Conservation (phyloP, 2,888 invertebrate genomes). For the Esperia sulphurella region DNA sequence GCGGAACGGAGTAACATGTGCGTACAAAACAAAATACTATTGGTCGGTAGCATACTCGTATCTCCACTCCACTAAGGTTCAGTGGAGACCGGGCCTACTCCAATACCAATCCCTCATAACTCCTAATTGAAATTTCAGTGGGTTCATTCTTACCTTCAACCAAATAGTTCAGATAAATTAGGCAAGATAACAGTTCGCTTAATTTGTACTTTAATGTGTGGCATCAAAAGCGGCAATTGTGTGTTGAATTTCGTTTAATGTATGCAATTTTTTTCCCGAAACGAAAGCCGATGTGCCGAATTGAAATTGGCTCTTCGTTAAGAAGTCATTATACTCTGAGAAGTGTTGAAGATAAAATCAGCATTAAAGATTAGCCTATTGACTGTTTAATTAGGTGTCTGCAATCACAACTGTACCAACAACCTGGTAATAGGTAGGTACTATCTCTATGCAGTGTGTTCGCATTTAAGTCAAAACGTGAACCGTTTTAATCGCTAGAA, state of each 20-base stretch:
- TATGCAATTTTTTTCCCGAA: constrained; percentile 23
- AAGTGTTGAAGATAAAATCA: constrained; percentile 24
- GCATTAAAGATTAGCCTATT: neutral
- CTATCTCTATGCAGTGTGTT: no score
- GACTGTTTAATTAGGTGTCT: neutral
- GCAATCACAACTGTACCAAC: neutral
- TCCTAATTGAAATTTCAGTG: neutral
- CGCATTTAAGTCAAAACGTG: no score
- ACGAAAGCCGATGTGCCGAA: constrained; percentile 19
- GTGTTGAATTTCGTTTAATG: constrained; percentile 26
- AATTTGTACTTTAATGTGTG: constrained; percentile 29
- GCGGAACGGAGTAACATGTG: no score
- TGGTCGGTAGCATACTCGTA: no score
- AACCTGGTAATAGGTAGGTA: no score
- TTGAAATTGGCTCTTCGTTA: constrained; percentile 24
- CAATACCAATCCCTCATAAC: neutral
- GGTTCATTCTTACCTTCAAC: neutral
- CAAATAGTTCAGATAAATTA: constrained; percentile 19
- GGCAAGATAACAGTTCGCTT: constrained; percentile 33
- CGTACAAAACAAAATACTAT: no score
- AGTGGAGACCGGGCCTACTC: no score
- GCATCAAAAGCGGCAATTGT: constrained; percentile 31
- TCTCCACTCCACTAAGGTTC: no score
- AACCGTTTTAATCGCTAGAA: no score
- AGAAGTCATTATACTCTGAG: constrained; percentile 28